Conservation (phyloP, 2,888 invertebrate genomes). For the Orchestes rusci region DNA sequence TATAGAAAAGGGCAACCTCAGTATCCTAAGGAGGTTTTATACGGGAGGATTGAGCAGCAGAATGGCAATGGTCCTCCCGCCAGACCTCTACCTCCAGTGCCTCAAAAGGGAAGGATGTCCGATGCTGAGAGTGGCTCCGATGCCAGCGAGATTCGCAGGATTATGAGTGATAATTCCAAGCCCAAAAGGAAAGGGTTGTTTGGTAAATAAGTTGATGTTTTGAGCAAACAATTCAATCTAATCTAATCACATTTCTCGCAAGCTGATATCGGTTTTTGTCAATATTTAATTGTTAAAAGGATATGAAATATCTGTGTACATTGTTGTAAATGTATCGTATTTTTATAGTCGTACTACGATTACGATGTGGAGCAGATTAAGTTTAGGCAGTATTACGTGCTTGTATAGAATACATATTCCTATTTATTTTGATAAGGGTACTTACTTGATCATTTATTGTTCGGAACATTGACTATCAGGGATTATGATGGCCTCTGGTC, state of each 20-base stretch:
- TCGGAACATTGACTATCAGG: background rate
- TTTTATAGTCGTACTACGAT: no score
- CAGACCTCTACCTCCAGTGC: conserved; percentile 44
- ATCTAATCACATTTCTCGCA: no score
- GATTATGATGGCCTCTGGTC: no score
- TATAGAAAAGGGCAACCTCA: conserved; percentile 29
- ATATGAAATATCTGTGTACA: no score
- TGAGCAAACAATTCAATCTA: conserved; percentile 2
- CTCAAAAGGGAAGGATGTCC: conserved; percentile 35
- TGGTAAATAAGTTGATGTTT: conserved; percentile 33
- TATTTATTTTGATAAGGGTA: no score
- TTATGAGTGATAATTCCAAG: conserved; percentile 47
- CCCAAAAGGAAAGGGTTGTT: conserved; percentile 31
- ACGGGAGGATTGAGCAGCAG: conserved; percentile 17
- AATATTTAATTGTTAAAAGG: no score
- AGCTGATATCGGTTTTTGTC: no score
- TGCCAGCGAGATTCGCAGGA: conserved; percentile 63
- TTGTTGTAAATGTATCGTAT: no score
- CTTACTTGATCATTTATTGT: no score
- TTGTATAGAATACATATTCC: no score
- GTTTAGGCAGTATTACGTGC: no score
- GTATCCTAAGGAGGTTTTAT: conserved; percentile 18
- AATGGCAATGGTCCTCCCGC: conserved; percentile 21
- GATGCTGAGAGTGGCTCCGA: conserved; percentile 68
- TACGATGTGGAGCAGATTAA: no score